Evolutionary conservation across 2,888 invertebrate genomes (phyloP).

Genomic region (Dascillus cervinus): DNA sequence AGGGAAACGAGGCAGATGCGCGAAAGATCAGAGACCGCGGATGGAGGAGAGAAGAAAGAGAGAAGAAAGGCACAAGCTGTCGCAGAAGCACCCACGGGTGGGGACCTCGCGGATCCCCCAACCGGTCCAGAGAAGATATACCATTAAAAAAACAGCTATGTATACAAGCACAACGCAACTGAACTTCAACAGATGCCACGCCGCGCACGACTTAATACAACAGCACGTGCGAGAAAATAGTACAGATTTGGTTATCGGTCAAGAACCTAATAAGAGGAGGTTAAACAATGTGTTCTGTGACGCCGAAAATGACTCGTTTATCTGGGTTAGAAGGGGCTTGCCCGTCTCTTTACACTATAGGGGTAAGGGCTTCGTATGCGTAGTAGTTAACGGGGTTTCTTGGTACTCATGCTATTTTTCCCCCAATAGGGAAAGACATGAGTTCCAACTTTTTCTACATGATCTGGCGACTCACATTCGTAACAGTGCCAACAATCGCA

Average conservation of each 20-base stretch:
- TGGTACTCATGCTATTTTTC: not conserved
- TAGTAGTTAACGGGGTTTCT: not conserved
- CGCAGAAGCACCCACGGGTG: too few relatives aligned
- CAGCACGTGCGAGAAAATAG: not conserved
- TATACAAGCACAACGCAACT: too few relatives aligned
- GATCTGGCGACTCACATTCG: not conserved
- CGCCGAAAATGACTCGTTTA: not conserved
- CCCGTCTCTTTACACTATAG: not conserved
- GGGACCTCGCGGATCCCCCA: too few relatives aligned
- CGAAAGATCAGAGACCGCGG: too few relatives aligned
- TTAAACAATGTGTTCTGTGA: not conserved
- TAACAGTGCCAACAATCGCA: not conserved
- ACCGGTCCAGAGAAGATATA: too few relatives aligned
- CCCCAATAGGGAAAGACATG: not conserved
- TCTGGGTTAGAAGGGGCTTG: not conserved
- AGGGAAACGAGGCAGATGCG: too few relatives aligned
- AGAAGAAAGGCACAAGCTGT: too few relatives aligned
- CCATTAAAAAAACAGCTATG: too few relatives aligned
- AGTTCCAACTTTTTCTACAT: not conserved
- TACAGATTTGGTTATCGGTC: not conserved
- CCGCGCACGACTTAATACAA: not conserved
- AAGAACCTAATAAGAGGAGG: not conserved
- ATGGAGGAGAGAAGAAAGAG: too few relatives aligned
- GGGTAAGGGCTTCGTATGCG: not conserved
- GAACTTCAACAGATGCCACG: not conserved